Evolutionary conservation across 2,797 vertebrate species (phyloP).

Genomic region (Zonotrichia albicollis): DNA sequence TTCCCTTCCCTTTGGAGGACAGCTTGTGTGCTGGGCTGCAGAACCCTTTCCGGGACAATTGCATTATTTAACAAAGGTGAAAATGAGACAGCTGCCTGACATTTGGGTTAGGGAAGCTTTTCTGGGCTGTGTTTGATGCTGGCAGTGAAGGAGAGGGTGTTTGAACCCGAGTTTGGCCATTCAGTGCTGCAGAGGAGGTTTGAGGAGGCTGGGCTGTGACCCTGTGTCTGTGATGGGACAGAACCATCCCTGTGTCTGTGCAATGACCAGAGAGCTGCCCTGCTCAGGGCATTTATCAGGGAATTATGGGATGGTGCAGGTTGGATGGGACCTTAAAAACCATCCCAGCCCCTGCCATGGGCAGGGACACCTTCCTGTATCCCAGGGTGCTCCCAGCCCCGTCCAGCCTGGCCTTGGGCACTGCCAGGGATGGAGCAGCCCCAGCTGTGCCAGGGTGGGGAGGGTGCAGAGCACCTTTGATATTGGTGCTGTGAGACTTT

Average conservation of each 20-base stretch:
- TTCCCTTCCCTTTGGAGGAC: slow-evolving; percentile 4
- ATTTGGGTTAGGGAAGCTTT: not conserved
- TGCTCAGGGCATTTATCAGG: no score
- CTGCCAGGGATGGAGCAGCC: not conserved
- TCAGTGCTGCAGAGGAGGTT: not conserved
- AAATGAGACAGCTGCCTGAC: not conserved
- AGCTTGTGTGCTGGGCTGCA: not conserved
- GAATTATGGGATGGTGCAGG: not conserved
- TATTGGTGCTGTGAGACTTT: not conserved
- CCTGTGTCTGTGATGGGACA: not conserved
- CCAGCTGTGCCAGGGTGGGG: not conserved
- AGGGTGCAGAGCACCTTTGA: not conserved
- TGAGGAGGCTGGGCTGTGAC: not conserved
- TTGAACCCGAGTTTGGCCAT: not conserved
- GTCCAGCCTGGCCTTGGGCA: not conserved
- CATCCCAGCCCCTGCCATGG: not conserved
- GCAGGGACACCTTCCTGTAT: not conserved
- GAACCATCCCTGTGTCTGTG: not conserved
- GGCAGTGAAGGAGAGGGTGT: not conserved
- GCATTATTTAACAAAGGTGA: slow-evolving; percentile 43
- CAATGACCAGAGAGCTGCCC: not conserved
- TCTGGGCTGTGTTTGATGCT: not conserved
- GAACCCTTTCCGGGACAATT: slow-evolving; percentile 1
- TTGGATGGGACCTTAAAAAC: not conserved
- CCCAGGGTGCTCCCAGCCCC: not conserved